Evolutionary conservation across 2,113 vertebrate species (phyloP), one percentile per base, ranked within the genome.

Genomic region (Platysteira castanea): DNA sequence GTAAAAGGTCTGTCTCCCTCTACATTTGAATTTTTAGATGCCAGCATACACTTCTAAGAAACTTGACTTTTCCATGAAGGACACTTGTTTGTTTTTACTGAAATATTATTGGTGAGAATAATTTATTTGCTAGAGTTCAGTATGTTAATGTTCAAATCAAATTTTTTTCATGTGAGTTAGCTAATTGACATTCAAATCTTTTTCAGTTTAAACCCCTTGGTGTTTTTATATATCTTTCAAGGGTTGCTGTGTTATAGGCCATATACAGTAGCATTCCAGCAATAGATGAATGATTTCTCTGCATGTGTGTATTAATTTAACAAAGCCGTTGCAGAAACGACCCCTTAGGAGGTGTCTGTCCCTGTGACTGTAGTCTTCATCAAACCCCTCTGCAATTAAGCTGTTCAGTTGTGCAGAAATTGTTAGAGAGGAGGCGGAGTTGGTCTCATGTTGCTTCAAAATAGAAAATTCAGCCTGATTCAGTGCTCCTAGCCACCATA

Each of bases 381-480:
- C 23, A 52, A 78, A 47, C 27, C 19, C 24, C 39, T 19, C 37
- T 76, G 57, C 57, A 60, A 42, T 63, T 65, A 53, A 71, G 26
- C 9, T 41, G 42, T 74, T 89, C 7, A 16, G 11, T 67, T 96
- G 59, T 61, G 16, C 59, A 88, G 59, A 89, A 85, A 60, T 49
- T 70, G 15, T 61, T 67, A 54, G 52, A 41, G 28, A 71, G 24
- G 68, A 64, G 9, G 4, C 64, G 46, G 28, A 79, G 15, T 11
- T 87, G 65, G 50, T 64, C 59, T 73, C 31, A 11, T 11, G 6
- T 82, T 87, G 65, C 94, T 77, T 76, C 74, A 74, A 89, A 95
- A 90, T 91, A 93, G 94, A 70, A 39, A 82, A 69, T 85, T 87
- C 84, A 84, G 50, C 64, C 95, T 89, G 88, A 95, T 94, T 89